These are phyloP conservation scores for Coptotermes formosanus DNA, from an alignment of 1,140 invertebrate genomes.

Conservation along the genomic window DNA sequence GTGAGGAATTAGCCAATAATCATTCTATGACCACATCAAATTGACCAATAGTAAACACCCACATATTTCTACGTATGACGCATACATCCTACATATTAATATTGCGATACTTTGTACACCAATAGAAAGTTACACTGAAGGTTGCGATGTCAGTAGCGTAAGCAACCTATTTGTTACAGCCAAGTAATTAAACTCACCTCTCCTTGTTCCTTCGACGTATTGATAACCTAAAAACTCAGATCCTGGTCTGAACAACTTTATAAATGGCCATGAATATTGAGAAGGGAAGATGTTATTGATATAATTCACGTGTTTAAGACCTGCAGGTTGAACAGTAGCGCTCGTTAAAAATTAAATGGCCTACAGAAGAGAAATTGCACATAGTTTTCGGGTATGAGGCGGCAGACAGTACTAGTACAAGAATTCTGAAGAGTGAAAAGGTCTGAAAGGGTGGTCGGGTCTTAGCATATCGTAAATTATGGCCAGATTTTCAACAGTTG, in stretches of 20 bases:
- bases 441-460: no score
- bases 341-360: no score
- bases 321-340: no score
- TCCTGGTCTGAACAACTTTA: not conserved
- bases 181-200: not conserved
- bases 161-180: not conserved
- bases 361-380: no score
- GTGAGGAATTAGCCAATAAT: not conserved
- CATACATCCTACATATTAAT: not conserved
- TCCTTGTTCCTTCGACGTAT: not conserved
- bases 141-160: not conserved
- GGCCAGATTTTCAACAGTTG: no score
- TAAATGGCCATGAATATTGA: not conserved
- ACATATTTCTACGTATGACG: slow-evolving; percentile 5
- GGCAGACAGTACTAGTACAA: no score
- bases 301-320: no score
- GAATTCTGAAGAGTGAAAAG: no score
- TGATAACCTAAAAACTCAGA: not conserved
- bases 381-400: no score
- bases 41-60: slow-evolving; percentile 6
- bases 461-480: no score
- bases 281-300: no score
- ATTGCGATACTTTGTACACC: not conserved
- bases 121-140: not conserved
- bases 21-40: not conserved